Conservation (phyloP, 2,113 vertebrate species). For the Mormoops blainvillei region DNA sequence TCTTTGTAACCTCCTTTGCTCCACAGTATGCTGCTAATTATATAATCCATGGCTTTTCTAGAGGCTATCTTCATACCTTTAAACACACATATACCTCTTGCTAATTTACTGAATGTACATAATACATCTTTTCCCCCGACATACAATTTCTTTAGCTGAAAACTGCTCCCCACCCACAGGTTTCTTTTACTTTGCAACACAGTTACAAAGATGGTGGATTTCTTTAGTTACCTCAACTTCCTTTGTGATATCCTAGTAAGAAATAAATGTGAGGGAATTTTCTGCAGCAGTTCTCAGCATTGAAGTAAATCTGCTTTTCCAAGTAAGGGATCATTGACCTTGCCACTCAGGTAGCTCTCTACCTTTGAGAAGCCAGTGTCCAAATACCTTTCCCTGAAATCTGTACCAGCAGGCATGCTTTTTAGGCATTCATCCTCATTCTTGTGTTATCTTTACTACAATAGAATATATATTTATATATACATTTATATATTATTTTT, state of each 20-base stretch:
- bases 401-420: fast-evolving
- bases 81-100: not conserved
- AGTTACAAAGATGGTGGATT: not conserved
- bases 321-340: not conserved
- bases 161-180: not conserved
- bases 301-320: not conserved
- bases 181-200: not conserved
- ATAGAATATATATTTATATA: not conserved
- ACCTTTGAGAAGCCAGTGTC: not conserved
- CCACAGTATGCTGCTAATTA: not conserved
- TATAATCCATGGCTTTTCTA: not conserved
- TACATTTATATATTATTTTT: not conserved
- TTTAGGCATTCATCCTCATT: not conserved
- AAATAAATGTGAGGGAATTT: not conserved
- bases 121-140: not conserved
- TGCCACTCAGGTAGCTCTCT: not conserved
- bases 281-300: not conserved
- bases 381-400: not conserved
- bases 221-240: not conserved
- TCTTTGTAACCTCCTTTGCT: not conserved
- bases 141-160: not conserved
- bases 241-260: not conserved
- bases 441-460: not conserved
- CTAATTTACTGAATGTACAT: not conserved
- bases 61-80: not conserved